Percentiles rank a stretch among this genome's conserved stretches.
Conservation (phyloP, 35 echinoderm and acorn worm genomes). For the Anneissia japonica region DNA sequence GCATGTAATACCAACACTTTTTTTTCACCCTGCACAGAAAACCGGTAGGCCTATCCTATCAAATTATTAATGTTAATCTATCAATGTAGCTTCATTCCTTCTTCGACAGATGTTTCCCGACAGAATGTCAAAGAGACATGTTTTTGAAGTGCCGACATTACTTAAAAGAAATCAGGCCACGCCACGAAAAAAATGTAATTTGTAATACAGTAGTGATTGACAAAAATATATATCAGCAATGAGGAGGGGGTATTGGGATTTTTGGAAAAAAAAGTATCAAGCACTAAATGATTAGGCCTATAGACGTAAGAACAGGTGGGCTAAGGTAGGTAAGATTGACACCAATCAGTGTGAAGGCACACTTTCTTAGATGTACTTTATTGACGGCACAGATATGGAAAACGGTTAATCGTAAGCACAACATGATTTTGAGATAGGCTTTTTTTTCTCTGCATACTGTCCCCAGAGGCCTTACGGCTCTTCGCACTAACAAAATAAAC, state of each 20-base stretch:
- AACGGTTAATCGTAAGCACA: not conserved
- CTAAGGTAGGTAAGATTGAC: not conserved
- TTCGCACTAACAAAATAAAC: not conserved
- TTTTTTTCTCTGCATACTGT: not conserved
- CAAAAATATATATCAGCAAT: too few species aligned
- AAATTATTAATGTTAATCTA: conserved; percentile 1
- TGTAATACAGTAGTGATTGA: too few species aligned
- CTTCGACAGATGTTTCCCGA: not conserved
- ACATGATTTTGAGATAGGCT: not conserved
- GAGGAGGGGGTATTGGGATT: too few species aligned
- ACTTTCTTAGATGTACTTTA: not conserved
- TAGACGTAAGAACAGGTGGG: too few species aligned
- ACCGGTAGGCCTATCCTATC: not conserved
- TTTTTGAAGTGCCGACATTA: not conserved
- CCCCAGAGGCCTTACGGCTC: not conserved
- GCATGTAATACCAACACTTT: too few species aligned
- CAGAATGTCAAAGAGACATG: not conserved
- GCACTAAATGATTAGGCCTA: too few species aligned
- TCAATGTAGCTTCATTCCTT: not conserved
- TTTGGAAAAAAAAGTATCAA: too few species aligned
- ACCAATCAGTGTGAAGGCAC: not conserved
- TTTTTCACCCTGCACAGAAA: not conserved
- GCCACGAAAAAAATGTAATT: too few species aligned
- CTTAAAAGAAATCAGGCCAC: not conserved
- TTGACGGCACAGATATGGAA: not conserved